Conservation (phyloP, 2,888 invertebrate species). For the Baccha elongata region DNA sequence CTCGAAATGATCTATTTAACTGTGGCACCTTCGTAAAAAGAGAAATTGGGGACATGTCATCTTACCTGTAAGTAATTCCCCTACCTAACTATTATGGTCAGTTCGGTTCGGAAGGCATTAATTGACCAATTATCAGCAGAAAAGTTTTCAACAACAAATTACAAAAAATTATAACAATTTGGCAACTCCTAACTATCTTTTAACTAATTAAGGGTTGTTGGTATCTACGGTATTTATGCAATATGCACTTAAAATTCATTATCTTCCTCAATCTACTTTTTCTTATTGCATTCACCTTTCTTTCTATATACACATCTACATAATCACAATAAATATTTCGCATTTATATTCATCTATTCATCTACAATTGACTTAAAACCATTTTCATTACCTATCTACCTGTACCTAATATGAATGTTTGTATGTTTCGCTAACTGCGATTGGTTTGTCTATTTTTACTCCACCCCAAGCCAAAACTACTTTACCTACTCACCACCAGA, state of each 20-base stretch:
- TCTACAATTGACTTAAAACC: constrained; percentile 44
- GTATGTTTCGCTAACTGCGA: constrained; percentile 69
- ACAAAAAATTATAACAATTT: neutral
- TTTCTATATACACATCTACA: neutral
- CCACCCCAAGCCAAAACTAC: constrained; percentile 60
- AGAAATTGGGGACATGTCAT: too few relatives aligned
- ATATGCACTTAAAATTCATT: constrained; percentile 4
- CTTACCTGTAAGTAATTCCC: too few relatives aligned
- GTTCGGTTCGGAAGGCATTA: too few relatives aligned
- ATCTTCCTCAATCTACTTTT: constrained; percentile 8
- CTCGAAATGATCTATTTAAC: too few relatives aligned
- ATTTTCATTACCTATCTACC: too few relatives aligned
- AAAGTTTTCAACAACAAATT: too few relatives aligned
- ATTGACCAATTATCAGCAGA: too few relatives aligned
- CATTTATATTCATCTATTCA: constrained; percentile 47
- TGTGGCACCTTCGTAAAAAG: too few relatives aligned
- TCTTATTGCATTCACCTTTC: constrained; percentile 2
- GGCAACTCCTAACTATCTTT: neutral
- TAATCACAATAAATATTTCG: neutral
- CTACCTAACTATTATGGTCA: too few relatives aligned
- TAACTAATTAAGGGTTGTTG: neutral
- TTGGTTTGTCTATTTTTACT: constrained; percentile 72
- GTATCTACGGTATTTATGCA: neutral
- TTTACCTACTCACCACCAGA: constrained; percentile 2
- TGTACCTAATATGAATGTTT: constrained; percentile 45